Conservation (phyloP, 2,888 invertebrate species). For the Antheraea yamamai region DNA sequence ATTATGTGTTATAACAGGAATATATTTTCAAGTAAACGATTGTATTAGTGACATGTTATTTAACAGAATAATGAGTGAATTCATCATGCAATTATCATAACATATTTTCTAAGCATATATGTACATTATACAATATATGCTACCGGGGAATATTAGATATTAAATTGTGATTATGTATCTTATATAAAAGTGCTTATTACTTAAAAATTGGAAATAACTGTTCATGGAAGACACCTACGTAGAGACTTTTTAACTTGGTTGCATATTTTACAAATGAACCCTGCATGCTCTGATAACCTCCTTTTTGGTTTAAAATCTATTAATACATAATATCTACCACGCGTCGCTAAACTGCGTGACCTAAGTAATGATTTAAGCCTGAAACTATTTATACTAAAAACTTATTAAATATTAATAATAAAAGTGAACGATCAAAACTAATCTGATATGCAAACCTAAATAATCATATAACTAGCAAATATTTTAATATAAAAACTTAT, state of each 20-base stretch:
- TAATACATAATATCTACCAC: too few species aligned
- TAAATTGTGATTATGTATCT: too few species aligned
- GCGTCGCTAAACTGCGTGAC: too few species aligned
- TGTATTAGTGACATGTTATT: background rate
- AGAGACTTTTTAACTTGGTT: background rate
- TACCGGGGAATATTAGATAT: too few species aligned
- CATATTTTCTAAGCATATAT: background rate
- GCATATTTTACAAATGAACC: background rate
- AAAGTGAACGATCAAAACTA: background rate
- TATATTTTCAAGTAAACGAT: constrained; percentile 23
- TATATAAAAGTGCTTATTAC: too few species aligned
- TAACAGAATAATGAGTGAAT: background rate
- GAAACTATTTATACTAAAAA: background rate
- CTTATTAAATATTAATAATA: background rate
- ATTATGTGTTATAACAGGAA: constrained; percentile 39
- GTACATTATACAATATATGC: background rate
- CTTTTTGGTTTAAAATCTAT: background rate
- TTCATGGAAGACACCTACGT: background rate
- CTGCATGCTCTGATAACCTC: background rate
- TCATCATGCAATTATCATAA: background rate
- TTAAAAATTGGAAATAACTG: background rate
- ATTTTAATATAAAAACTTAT: background rate
- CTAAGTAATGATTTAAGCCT: too few species aligned
- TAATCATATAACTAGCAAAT: background rate
- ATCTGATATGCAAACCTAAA: background rate